A percentile compares a stretch with the other conserved stretches of the same genome.
Evolutionary conservation across 2,797 vertebrate genomes (phyloP).

Genomic region (Eulemur rubriventer): DNA sequence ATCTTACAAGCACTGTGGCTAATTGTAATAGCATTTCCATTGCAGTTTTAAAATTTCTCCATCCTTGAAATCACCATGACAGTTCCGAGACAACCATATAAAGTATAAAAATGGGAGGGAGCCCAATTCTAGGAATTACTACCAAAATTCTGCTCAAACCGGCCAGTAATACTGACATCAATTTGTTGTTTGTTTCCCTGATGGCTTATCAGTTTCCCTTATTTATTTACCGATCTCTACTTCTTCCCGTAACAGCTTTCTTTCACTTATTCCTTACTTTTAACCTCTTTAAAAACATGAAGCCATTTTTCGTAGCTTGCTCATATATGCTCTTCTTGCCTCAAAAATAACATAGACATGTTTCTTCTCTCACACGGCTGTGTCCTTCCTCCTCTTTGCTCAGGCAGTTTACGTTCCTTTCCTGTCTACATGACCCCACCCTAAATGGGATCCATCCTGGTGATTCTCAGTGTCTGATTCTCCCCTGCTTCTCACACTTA

Average conservation of each 20-base stretch:
- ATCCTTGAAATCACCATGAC: background rate
- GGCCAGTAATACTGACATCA: too few relatives aligned
- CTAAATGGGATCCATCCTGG: background rate
- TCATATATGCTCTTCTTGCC: background rate
- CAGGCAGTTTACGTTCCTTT: background rate
- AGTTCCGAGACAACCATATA: background rate
- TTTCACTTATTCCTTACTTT: background rate
- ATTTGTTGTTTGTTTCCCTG: background rate
- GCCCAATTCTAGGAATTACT: background rate
- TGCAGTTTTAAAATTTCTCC: background rate
- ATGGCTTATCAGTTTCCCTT: background rate
- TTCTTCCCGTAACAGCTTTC: background rate
- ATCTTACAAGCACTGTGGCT: background rate
- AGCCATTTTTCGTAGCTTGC: background rate
- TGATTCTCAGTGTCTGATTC: background rate
- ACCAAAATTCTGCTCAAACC: background rate
- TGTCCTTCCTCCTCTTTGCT: background rate
- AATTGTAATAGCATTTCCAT: background rate
- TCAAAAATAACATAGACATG: background rate
- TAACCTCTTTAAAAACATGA: background rate
- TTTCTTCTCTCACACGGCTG: background rate
- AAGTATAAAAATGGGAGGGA: background rate
- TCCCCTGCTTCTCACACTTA: background rate
- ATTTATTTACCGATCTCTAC: background rate
- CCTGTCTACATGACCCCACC: background rate